A percentile compares a stretch with the other conserved stretches of the same genome.
Evolutionary conservation across 2,113 vertebrate genomes (phyloP).

Genomic region (Paradoxurus hermaphroditus): DNA sequence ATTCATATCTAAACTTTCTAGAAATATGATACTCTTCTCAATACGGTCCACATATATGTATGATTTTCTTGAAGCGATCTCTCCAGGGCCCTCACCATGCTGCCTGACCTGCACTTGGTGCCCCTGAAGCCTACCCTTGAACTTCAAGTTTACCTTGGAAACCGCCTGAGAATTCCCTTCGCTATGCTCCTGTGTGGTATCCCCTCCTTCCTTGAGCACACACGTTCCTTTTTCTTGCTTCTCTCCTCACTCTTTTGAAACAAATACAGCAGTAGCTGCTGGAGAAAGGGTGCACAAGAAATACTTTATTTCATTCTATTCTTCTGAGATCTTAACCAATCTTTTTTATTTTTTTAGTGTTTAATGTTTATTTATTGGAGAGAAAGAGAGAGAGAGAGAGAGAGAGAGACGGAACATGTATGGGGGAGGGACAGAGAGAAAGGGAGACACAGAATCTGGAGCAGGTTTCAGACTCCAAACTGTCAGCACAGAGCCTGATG

Average conservation of each 20-base stretch:
- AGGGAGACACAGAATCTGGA: too few relatives aligned
- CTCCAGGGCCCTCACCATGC: not conserved
- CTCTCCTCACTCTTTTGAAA: not conserved
- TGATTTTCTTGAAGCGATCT: not conserved
- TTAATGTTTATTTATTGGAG: too few relatives aligned
- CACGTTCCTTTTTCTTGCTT: not conserved
- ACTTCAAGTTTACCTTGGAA: not conserved
- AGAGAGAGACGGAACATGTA: too few relatives aligned
- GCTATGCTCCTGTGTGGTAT: not conserved
- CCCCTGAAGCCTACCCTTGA: not conserved
- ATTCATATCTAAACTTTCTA: not conserved
- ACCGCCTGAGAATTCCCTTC: not conserved
- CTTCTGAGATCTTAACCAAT: not conserved
- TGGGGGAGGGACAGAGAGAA: too few relatives aligned
- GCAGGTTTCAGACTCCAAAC: too few relatives aligned
- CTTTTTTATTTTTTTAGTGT: not conserved
- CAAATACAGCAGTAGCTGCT: not conserved
- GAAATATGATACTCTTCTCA: not conserved
- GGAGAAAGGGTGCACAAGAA: not conserved
- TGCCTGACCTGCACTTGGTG: not conserved
- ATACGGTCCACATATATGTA: not conserved
- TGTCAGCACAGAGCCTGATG: too few relatives aligned
- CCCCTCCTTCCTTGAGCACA: not conserved
- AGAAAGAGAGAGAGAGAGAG: too few relatives aligned
- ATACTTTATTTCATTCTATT: not conserved